phyloP scores from a whole-genome alignment of 2,888 invertebrate genomes.

The Diadegma fenestrale region DNA sequence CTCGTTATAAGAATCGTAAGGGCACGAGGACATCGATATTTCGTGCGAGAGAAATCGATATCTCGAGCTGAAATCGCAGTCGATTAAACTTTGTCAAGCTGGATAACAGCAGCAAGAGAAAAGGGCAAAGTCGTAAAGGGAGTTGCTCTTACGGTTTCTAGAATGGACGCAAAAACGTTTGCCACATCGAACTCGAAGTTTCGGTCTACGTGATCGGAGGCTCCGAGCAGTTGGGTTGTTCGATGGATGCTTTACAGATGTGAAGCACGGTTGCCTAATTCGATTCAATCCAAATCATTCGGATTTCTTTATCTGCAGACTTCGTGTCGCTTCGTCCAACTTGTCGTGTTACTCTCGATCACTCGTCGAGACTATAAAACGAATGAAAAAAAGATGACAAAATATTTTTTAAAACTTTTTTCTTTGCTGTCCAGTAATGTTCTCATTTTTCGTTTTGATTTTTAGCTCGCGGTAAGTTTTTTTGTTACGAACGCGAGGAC shows the following conservation, averaged over 20 bases:
- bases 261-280: slow-evolving; percentile 79
- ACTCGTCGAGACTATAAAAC: neutral
- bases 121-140: neutral
- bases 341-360: slow-evolving; percentile 27
- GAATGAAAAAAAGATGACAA: neutral
- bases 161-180: slow-evolving; percentile 65
- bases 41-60: slow-evolving; percentile 31
- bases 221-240: slow-evolving; percentile 77
- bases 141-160: slow-evolving; percentile 20
- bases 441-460: too few relatives aligned
- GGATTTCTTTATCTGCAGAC: slow-evolving; percentile 54
- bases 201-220: slow-evolving; percentile 76
- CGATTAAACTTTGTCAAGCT: slow-evolving; percentile 33
- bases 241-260: slow-evolving; percentile 78
- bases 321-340: slow-evolving; percentile 9
- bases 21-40: slow-evolving; percentile 40
- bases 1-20: too few relatives aligned
- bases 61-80: slow-evolving; percentile 12
- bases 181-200: slow-evolving; percentile 71
- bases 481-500: too few relatives aligned
- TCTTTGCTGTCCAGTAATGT: too few relatives aligned
- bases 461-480: too few relatives aligned
- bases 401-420: neutral
- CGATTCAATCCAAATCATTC: slow-evolving; percentile 78
- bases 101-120: slow-evolving; percentile 6